Conservation (phyloP, 1,140 invertebrate genomes). For the Rhopalosiphum maidis region DNA sequence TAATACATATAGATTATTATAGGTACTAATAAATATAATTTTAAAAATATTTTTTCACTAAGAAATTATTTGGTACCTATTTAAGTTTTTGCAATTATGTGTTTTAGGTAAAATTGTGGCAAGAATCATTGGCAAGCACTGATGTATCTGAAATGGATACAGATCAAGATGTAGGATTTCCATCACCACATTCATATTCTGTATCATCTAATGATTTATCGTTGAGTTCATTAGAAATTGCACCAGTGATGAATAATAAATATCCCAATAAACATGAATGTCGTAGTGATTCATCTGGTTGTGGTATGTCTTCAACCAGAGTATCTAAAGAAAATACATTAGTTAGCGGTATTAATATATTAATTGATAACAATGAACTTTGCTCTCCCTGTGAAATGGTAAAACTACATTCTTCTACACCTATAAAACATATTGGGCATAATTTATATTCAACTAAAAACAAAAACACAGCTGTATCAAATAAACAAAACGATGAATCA, state of each 20-base stretch:
- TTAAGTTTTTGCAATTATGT: neutral
- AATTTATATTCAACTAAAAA: conserved; percentile 21
- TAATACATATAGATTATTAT: no score
- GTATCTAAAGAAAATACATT: conserved; percentile 54
- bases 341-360: conserved; percentile 46
- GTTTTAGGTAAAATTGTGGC: conserved; percentile 49
- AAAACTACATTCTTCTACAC: neutral
- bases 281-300: conserved; percentile 51
- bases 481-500: conserved; percentile 12
- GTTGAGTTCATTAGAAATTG: conserved; percentile 46
- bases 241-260: conserved; percentile 11
- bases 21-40: neutral
- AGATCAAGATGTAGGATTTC: conserved; percentile 35
- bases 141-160: conserved; percentile 49
- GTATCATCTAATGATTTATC: conserved; percentile 54
- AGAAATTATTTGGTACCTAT: neutral
- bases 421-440: neutral
- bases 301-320: conserved; percentile 55
- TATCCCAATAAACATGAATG: conserved; percentile 44
- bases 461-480: neutral
- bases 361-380: neutral
- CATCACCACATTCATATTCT: conserved; percentile 46
- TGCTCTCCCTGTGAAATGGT: neutral
- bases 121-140: conserved; percentile 50
- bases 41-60: neutral